Percentiles rank a stretch among this genome's conserved stretches.
phyloP scores from a whole-genome alignment of 1,140 invertebrate species.

The Neodiprion lecontei region DNA sequence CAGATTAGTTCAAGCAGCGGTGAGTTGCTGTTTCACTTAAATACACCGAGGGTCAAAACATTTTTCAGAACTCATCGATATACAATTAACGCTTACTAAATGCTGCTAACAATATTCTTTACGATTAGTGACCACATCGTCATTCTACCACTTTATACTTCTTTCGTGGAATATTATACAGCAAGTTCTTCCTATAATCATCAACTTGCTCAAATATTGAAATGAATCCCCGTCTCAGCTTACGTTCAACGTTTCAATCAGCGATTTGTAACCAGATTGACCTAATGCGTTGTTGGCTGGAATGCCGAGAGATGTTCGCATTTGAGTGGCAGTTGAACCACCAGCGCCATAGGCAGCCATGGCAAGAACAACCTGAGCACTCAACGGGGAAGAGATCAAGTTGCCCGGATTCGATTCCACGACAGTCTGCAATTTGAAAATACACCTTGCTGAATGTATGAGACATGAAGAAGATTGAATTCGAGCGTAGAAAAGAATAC shows the following conservation, averaged over 20 bases:
- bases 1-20: background rate
- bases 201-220: background rate
- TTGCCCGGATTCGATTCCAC: constrained; percentile 30
- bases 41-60: background rate
- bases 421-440: constrained; percentile 30
- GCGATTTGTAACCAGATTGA: constrained; percentile 32
- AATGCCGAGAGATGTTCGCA: constrained; percentile 39
- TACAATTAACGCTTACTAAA: too few relatives aligned
- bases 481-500: background rate
- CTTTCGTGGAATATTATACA: background rate
- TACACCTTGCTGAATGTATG: background rate
- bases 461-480: background rate
- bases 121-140: too few relatives aligned
- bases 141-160: background rate
- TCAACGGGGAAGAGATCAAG: constrained; percentile 47
- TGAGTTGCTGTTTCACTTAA: background rate
- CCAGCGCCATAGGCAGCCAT: constrained; percentile 48
- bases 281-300: constrained; percentile 32
- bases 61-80: too few relatives aligned
- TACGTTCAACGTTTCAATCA: constrained; percentile 47
- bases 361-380: constrained; percentile 41
- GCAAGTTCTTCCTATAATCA: background rate
- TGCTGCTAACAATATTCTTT: too few relatives aligned
- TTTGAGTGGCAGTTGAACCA: constrained; percentile 40
- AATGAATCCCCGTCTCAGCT: background rate